Evolutionary conservation across 2,797 vertebrate species (phyloP).

Genomic region (Ambastaia sidthimunki): DNA sequence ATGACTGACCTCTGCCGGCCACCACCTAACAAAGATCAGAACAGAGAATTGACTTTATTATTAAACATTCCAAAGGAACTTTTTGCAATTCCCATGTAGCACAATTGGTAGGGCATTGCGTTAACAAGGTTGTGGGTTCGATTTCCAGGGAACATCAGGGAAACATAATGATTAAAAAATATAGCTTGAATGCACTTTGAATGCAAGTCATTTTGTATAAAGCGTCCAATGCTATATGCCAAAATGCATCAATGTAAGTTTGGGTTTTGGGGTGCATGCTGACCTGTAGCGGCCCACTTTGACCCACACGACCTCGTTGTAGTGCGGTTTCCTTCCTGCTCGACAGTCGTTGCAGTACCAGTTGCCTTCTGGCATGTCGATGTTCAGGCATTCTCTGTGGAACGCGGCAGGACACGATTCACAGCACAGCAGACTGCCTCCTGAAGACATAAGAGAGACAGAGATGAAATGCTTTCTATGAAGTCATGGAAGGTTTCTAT

Average conservation of each 20-base stretch:
- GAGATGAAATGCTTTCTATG: background rate
- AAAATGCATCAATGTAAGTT: no score
- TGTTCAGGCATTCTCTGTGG: constrained; percentile 96
- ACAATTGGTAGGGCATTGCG: no score
- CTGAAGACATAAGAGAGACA: constrained; percentile 68
- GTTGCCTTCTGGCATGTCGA: constrained; percentile 97
- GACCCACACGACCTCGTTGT: constrained; percentile 97
- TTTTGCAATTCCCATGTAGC: background rate
- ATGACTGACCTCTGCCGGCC: constrained; percentile 97
- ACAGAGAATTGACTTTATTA: background rate
- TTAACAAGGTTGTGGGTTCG: no score
- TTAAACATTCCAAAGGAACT: background rate
- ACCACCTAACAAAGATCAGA: constrained; percentile 83
- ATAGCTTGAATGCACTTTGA: no score
- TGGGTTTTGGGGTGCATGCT: constrained; percentile 59
- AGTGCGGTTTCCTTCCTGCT: constrained; percentile 94
- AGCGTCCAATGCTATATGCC: no score
- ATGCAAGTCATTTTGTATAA: no score
- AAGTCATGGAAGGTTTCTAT: background rate
- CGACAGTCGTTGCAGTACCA: constrained; percentile 99
- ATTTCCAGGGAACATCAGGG: no score
- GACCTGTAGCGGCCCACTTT: constrained; percentile 98
- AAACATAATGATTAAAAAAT: no score
- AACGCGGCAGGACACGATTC: constrained; percentile 97
- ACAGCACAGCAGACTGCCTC: constrained; percentile 96